A percentile compares a stretch with the other conserved stretches of the same genome.
Conservation (phyloP, 2,797 vertebrate genomes). For the Silurus aristotelis region DNA sequence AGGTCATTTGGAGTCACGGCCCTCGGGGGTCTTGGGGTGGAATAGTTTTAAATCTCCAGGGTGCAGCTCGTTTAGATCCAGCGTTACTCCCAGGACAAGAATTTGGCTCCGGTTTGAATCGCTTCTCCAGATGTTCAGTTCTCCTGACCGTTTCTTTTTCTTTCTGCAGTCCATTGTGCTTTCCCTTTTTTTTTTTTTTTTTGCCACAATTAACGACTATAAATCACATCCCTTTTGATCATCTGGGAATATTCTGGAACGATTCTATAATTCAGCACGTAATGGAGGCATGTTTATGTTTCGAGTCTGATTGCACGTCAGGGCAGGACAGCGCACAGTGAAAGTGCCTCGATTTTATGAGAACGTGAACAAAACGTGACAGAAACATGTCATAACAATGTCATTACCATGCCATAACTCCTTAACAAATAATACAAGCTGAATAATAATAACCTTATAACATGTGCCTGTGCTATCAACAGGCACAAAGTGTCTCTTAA, state of each 20-base stretch:
- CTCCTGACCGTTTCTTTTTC: slow-evolving; percentile 65
- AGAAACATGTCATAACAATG: slow-evolving; percentile 12
- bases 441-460: neutral
- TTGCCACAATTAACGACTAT: slow-evolving; percentile 77
- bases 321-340: neutral
- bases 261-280: slow-evolving; percentile 74
- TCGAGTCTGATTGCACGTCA: slow-evolving; percentile 59
- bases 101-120: slow-evolving; percentile 72
- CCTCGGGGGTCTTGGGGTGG: slow-evolving; percentile 64
- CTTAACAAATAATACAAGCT: neutral
- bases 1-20: slow-evolving; percentile 63
- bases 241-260: slow-evolving; percentile 73
- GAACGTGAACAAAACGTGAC: neutral
- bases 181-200: slow-evolving; percentile 50
- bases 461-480: too few species aligned
- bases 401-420: neutral
- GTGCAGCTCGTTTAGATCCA: slow-evolving; percentile 74
- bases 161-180: slow-evolving; percentile 70
- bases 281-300: slow-evolving; percentile 67
- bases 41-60: slow-evolving; percentile 75
- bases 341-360: neutral
- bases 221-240: slow-evolving; percentile 78
- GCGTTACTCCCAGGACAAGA: slow-evolving; percentile 75
- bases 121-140: slow-evolving; percentile 77
- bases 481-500: too few species aligned